These are phyloP conservation scores for Cataglyphis livida DNA, from an alignment of 2,888 invertebrate genomes.

Conservation along the genomic window DNA sequence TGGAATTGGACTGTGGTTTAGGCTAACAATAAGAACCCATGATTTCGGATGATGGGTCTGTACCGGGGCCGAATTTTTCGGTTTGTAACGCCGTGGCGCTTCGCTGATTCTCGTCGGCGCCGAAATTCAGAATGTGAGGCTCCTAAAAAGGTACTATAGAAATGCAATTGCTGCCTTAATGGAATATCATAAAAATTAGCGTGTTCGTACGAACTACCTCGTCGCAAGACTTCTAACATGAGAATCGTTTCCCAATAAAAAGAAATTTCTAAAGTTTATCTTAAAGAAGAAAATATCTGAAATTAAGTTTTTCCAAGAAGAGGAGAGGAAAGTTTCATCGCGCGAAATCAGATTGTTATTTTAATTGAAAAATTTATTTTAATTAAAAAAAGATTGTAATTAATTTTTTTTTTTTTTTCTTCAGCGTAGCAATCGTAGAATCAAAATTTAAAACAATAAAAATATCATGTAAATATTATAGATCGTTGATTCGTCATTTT, in stretches of 20 bases:
- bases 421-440: background rate
- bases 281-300: background rate
- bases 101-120: slow-evolving; percentile 27
- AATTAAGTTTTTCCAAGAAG: background rate
- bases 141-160: slow-evolving; percentile 9
- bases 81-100: slow-evolving; percentile 44
- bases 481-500: background rate
- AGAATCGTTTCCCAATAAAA: background rate
- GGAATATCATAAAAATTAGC: slow-evolving; percentile 32
- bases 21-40: slow-evolving; percentile 24
- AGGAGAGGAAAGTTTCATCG: background rate
- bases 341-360: background rate
- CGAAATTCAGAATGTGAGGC: slow-evolving; percentile 51
- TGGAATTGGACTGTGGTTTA: slow-evolving; percentile 56
- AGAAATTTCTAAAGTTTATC: background rate
- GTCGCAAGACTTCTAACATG: background rate
- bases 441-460: background rate
- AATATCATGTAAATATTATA: background rate
- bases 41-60: slow-evolving; percentile 33
- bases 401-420: background rate
- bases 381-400: background rate
- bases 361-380: slow-evolving; percentile 1
- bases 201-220: background rate
- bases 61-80: slow-evolving; percentile 32
- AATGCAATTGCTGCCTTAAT: slow-evolving; percentile 45